These are phyloP conservation scores for Ophiothrix spiculata DNA, from an alignment of 35 echinoderm and acorn worm species.

Conservation along the genomic window DNA sequence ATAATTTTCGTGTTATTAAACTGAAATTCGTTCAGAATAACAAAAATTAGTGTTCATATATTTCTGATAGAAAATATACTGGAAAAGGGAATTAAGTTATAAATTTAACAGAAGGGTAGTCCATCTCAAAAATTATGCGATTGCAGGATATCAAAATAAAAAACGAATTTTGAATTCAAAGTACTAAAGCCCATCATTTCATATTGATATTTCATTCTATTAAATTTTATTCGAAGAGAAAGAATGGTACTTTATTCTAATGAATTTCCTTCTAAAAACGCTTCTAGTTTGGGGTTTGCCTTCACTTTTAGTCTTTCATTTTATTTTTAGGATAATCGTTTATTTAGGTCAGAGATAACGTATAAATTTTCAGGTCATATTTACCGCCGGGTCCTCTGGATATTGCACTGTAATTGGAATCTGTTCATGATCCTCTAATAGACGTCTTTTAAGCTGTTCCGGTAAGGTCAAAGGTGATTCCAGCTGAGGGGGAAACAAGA, in stretches of 20 bases:
- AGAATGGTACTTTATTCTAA: too few species aligned
- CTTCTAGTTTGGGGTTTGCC: neutral
- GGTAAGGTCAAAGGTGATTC: slow-evolving; percentile 51
- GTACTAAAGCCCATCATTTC: too few species aligned
- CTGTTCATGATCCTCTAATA: slow-evolving; percentile 27
- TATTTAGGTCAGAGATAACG: neutral
- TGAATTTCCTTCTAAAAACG: neutral
- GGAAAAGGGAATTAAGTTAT: too few species aligned
- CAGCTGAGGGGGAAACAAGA: slow-evolving; percentile 89
- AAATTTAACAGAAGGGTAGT: neutral
- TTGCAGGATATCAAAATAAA: neutral
- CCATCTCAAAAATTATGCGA: neutral
- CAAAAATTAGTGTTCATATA: too few species aligned
- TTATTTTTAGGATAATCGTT: neutral
- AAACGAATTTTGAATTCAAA: neutral
- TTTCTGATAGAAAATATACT: too few species aligned
- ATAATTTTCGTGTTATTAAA: too few species aligned
- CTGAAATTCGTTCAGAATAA: too few species aligned
- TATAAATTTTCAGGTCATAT: slow-evolving; percentile 1
- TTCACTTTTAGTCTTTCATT: neutral
- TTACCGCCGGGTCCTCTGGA: neutral
- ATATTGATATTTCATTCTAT: too few species aligned
- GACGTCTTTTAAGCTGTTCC: slow-evolving; percentile 29
- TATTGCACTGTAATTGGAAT: neutral
- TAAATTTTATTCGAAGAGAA: too few species aligned